Percentiles rank a stretch among this genome's conserved stretches.
Evolutionary conservation across 2,888 invertebrate species (phyloP).

Genomic region (Ophion ellenae): DNA sequence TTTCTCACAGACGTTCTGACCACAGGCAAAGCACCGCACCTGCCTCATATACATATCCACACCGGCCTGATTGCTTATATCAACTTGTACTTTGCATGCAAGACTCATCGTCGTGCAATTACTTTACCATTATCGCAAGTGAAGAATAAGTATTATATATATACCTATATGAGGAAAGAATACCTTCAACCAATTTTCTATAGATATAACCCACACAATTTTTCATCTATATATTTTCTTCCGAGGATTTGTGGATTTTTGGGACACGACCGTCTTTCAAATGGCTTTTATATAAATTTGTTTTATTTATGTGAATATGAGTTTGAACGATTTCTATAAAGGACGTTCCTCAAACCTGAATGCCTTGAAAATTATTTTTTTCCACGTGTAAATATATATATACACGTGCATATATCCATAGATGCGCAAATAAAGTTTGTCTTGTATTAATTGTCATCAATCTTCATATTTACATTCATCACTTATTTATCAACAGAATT

Average conservation of each 20-base stretch:
- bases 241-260: background rate
- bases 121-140: conserved; percentile 42
- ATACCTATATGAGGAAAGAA: background rate
- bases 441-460: too few species aligned
- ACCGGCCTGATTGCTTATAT: conserved; percentile 5
- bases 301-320: too few species aligned
- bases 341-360: background rate
- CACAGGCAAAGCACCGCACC: conserved; percentile 45
- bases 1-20: conserved; percentile 35
- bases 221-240: background rate
- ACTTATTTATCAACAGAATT: too few species aligned
- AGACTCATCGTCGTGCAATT: conserved; percentile 49
- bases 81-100: conserved; percentile 55
- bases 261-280: background rate
- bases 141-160: conserved; percentile 11
- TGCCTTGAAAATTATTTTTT: background rate
- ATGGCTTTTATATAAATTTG: background rate
- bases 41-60: conserved; percentile 38
- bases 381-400: too few species aligned
- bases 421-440: too few species aligned
- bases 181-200: background rate
- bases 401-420: too few species aligned
- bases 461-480: too few species aligned
- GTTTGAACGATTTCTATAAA: background rate
- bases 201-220: background rate